Conservation (phyloP, 2,797 vertebrate species). For the Peromyscus eremicus region DNA sequence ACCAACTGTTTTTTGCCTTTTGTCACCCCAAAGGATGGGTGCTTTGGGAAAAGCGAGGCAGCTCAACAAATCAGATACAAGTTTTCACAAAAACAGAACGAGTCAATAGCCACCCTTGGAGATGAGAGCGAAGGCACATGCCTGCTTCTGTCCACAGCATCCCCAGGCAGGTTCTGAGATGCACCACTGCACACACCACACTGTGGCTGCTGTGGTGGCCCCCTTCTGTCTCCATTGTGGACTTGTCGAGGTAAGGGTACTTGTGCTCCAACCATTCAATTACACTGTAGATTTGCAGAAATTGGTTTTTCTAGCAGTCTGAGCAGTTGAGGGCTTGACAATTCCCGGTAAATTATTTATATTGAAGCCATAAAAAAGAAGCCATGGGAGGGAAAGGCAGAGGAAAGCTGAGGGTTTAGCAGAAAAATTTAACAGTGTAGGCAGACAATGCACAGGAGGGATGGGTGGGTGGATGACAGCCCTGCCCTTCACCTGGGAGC, state of each 20-base stretch:
- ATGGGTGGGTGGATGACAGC: neutral
- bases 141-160: neutral
- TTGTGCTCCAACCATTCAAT: slow-evolving; percentile 58
- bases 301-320: slow-evolving; percentile 79
- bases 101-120: neutral
- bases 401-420: neutral
- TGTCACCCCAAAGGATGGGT: neutral
- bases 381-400: slow-evolving; percentile 8
- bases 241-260: slow-evolving; percentile 51
- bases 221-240: neutral
- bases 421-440: neutral
- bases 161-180: neutral
- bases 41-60: slow-evolving; percentile 20
- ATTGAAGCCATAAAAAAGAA: slow-evolving; percentile 61
- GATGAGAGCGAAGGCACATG: neutral
- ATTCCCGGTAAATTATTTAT: slow-evolving; percentile 59
- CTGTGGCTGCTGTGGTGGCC: neutral
- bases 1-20: neutral
- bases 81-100: slow-evolving; percentile 8
- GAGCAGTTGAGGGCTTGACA: slow-evolving; percentile 53
- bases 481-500: neutral
- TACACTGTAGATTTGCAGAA: slow-evolving; percentile 62
- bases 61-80: neutral
- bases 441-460: neutral
- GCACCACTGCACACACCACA: neutral